phyloP scores from a whole-genome alignment of 2,113 vertebrate species.

The Rhizomys pruinosus region DNA sequence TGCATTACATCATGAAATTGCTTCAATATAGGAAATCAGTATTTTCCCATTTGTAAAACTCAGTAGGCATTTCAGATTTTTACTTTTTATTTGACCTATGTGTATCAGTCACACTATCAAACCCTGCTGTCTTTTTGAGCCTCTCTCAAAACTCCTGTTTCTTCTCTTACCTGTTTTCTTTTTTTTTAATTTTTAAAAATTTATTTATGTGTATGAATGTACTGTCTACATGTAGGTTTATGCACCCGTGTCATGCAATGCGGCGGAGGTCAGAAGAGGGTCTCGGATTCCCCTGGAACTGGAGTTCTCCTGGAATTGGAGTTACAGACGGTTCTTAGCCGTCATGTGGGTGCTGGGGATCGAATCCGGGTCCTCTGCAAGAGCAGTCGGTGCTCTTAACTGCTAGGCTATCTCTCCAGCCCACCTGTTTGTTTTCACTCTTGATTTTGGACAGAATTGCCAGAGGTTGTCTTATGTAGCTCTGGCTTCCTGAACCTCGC shows the following conservation, averaged over 20 bases:
- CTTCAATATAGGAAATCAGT: neutral
- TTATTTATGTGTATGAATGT: no score
- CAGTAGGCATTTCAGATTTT: neutral
- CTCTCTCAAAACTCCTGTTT: neutral
- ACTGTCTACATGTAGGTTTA: no score
- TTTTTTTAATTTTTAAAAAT: no score
- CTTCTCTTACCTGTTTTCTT: neutral
- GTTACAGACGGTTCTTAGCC: no score
- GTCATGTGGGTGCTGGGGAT: no score
- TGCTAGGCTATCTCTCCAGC: no score
- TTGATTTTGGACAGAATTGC: neutral
- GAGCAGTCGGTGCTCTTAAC: no score
- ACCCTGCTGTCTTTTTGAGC: neutral
- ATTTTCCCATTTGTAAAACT: neutral
- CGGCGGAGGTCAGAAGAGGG: no score
- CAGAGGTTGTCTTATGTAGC: neutral
- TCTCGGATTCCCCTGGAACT: no score
- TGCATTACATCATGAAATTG: neutral
- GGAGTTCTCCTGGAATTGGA: no score
- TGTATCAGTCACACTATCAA: neutral
- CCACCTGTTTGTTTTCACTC: conserved; percentile 31
- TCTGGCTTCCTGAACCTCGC: neutral
- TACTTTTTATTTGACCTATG: neutral
- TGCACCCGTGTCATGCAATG: no score
- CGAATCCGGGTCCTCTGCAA: no score